Conservation (phyloP, 2,888 invertebrate species). For the Laothoe populi region DNA sequence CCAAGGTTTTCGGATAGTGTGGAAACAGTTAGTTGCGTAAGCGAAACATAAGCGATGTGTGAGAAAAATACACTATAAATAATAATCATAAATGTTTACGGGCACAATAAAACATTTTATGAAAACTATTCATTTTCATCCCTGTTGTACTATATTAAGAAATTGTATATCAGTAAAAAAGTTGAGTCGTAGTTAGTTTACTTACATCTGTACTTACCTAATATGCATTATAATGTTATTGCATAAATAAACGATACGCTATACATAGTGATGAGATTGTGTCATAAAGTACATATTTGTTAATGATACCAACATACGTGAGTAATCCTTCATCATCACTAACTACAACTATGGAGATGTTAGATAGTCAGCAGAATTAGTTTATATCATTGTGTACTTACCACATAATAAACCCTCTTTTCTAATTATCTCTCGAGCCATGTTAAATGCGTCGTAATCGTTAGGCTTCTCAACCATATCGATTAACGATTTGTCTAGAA, state of each 20-base stretch:
- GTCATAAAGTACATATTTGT: not conserved
- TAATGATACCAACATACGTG: not conserved
- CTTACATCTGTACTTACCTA: not conserved
- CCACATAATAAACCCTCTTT: constrained; percentile 97
- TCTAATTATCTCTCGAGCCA: constrained; percentile 92
- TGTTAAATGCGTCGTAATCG: constrained; percentile 91
- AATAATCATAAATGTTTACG: too few species aligned
- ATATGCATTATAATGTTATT: not conserved
- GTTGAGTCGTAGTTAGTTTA: not conserved
- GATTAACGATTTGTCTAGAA: constrained; percentile 89
- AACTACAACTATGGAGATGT: not conserved
- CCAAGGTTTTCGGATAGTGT: too few species aligned
- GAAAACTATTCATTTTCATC: too few species aligned
- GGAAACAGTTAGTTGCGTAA: too few species aligned
- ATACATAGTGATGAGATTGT: not conserved
- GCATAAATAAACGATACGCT: not conserved
- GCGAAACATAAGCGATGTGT: too few species aligned
- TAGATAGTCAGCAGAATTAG: too few species aligned
- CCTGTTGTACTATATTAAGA: too few species aligned
- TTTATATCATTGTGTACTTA: constrained; percentile 53
- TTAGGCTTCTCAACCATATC: constrained; percentile 92
- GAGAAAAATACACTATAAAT: too few species aligned
- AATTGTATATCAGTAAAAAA: too few species aligned
- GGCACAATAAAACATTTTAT: too few species aligned
- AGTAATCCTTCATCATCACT: not conserved